These are phyloP conservation scores for Sebastiscus tertius DNA, from an alignment of 2,797 vertebrate genomes.

Conservation along the genomic window DNA sequence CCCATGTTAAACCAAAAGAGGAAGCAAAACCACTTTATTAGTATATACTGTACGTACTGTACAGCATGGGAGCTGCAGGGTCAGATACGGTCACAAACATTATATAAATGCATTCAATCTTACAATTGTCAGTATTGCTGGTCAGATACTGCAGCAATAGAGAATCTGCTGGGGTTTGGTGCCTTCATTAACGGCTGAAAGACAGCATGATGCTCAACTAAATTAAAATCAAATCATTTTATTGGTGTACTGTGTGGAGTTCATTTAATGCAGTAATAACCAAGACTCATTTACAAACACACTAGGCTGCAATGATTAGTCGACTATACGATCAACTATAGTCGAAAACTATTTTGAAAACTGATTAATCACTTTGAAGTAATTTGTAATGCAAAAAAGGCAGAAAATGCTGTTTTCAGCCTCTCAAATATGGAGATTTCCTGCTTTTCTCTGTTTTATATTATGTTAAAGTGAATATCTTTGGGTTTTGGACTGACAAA, in stretches of 20 bases:
- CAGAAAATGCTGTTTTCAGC: no score
- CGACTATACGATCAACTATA: no score
- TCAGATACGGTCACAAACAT: neutral
- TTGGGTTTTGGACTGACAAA: no score
- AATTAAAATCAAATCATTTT: neutral
- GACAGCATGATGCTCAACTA: no score
- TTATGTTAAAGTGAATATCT: no score
- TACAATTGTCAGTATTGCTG: neutral
- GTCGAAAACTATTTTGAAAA: no score
- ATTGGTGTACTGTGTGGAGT: neutral
- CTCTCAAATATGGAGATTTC: no score
- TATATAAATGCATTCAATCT: neutral
- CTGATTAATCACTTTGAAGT: no score
- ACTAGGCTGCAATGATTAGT: no score
- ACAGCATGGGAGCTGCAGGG: neutral
- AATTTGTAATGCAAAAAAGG: rapidly evolving
- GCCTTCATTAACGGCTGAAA: neutral
- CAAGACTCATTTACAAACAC: neutral
- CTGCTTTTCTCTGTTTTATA: no score
- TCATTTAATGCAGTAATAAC: neutral
- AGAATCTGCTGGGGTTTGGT: neutral
- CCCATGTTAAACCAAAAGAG: neutral
- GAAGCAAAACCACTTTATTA: neutral
- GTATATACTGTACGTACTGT: neutral
- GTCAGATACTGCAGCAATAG: neutral